phyloP scores from a whole-genome alignment of 2,888 invertebrate genomes.

The Luffia ferchaultella region DNA sequence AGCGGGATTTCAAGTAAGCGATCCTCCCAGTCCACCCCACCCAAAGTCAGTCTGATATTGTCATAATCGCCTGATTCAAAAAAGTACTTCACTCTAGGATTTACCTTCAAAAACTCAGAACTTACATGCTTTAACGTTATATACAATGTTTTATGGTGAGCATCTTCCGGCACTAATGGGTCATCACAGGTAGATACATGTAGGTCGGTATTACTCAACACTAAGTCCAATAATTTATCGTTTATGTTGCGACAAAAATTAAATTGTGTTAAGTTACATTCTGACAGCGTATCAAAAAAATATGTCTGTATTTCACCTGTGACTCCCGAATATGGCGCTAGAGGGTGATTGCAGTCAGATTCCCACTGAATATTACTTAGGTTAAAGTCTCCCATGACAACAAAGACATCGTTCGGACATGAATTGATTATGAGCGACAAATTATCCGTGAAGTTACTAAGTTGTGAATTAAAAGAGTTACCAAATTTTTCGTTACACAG shows the following conservation, averaged over 20 bases:
- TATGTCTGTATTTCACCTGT: not conserved
- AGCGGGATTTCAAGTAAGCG: not conserved
- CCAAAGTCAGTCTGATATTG: too few species aligned
- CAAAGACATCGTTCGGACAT: not conserved
- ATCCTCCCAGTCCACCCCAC: too few species aligned
- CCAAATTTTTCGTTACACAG: not conserved
- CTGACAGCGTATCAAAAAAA: not conserved
- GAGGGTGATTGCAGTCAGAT: not conserved
- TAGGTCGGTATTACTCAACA: not conserved
- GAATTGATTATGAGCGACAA: not conserved
- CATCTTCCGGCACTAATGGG: not conserved
- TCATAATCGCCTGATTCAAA: not conserved
- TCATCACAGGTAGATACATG: not conserved
- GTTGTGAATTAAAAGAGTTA: conserved; percentile 1
- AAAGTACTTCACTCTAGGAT: not conserved
- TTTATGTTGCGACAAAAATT: not conserved
- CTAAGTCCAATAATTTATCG: not conserved
- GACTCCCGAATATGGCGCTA: not conserved
- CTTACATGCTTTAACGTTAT: too few species aligned
- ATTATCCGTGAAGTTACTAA: not conserved
- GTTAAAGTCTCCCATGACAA: conserved; percentile 1
- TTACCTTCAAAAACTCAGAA: not conserved
- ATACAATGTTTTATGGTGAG: not conserved
- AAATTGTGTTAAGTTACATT: not conserved
- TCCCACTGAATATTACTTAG: not conserved